A percentile compares a stretch with the other conserved stretches of the same genome.
Evolutionary conservation across 1,140 invertebrate genomes (phyloP).

Genomic region (Euura lappo): DNA sequence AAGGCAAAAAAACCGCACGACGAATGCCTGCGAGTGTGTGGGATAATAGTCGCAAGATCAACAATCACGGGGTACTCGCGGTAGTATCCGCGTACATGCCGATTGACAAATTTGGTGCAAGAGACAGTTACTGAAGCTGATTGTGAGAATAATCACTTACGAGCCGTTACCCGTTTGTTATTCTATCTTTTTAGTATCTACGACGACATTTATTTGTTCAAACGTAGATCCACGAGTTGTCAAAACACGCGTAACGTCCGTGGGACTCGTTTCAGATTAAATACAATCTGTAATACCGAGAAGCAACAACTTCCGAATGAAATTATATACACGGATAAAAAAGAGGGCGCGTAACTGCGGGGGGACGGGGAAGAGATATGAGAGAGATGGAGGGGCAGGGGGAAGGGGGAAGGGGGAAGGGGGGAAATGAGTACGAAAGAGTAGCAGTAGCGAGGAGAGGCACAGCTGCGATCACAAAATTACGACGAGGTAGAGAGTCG

Average conservation of each 20-base stretch:
- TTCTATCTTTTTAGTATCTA: slow-evolving; percentile 1
- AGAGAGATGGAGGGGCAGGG: slow-evolving; percentile 14
- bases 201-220: not conserved
- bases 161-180: not conserved
- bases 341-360: not conserved
- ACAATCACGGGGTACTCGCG: not conserved
- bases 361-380: not conserved
- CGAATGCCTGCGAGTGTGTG: not conserved
- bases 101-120: not conserved
- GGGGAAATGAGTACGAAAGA: not conserved
- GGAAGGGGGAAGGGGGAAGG: not conserved
- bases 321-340: not conserved
- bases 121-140: not conserved
- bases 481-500: slow-evolving; percentile 28
- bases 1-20: not conserved
- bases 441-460: slow-evolving; percentile 26
- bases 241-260: not conserved
- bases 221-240: not conserved
- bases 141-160: slow-evolving; percentile 4
- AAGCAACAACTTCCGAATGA: not conserved
- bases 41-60: not conserved
- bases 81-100: not conserved
- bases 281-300: not conserved
- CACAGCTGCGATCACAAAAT: slow-evolving; percentile 30
- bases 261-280: too few relatives aligned